phyloP scores from a whole-genome alignment of 2,113 vertebrate species.

The Enhydra lutris region DNA sequence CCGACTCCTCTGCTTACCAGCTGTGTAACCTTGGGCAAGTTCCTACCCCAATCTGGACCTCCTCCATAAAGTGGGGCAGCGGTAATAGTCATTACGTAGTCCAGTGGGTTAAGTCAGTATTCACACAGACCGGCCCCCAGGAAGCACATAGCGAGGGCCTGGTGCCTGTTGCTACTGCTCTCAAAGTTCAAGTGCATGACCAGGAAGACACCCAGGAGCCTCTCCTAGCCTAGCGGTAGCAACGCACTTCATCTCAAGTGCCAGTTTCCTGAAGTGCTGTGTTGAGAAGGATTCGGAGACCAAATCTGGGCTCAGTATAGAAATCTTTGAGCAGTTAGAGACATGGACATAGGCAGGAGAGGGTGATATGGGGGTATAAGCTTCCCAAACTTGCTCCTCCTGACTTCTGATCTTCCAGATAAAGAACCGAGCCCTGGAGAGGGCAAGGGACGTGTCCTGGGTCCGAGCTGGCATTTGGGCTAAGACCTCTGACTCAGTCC shows the following conservation, averaged over 20 bases:
- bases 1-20: neutral
- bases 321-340: neutral
- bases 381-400: neutral
- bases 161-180: neutral
- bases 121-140: neutral
- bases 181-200: neutral
- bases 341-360: too few species aligned
- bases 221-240: neutral
- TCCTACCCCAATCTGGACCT: neutral
- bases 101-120: too few species aligned
- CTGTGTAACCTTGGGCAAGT: neutral
- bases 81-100: fast-evolving
- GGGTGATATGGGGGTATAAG: too few species aligned
- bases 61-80: neutral
- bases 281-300: neutral
- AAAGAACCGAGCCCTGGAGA: neutral
- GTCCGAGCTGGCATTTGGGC: neutral
- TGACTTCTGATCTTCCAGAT: neutral
- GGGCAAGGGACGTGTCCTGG: neutral
- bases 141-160: neutral
- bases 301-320: neutral
- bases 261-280: neutral
- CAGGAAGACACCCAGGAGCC: neutral
- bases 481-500: neutral
- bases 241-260: neutral